These are phyloP conservation scores for Montipora foliosa DNA, from an alignment of 64 coral and sea anemone species.

Conservation along the genomic window DNA sequence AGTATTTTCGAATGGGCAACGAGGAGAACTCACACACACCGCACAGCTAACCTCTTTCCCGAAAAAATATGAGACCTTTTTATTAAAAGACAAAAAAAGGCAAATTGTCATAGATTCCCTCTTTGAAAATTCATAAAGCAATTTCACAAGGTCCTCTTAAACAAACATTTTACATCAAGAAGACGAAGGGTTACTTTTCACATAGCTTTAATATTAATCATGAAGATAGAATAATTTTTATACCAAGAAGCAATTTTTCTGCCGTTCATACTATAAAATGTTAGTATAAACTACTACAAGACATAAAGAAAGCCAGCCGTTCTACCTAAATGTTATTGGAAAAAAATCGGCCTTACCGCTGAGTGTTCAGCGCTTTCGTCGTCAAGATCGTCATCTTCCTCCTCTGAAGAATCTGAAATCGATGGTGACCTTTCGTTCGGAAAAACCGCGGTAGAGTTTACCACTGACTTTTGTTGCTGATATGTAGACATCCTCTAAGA, in stretches of 20 bases:
- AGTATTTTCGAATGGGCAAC: constrained; percentile 25
- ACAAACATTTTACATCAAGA: constrained; percentile 87
- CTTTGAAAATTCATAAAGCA: neutral
- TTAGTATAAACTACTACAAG: constrained; percentile 8
- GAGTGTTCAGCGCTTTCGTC: constrained; percentile 86
- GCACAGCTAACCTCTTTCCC: constrained; percentile 5
- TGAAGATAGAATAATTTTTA: constrained; percentile 74
- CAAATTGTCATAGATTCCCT: neutral
- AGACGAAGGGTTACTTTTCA: constrained; percentile 72
- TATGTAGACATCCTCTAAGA: constrained; percentile 90
- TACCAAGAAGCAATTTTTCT: constrained; percentile 62
- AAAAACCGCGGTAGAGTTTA: constrained; percentile 88
- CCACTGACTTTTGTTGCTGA: constrained; percentile 82
- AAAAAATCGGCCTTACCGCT: constrained; percentile 80
- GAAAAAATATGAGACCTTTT: neutral
- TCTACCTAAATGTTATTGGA: constrained; percentile 18
- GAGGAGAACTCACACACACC: neutral
- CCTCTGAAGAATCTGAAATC: constrained; percentile 96
- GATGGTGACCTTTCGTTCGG: constrained; percentile 97
- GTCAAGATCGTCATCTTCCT: constrained; percentile 94
- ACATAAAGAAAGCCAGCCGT: constrained; percentile 11
- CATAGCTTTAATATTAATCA: constrained; percentile 96
- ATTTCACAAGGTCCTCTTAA: constrained; percentile 56
- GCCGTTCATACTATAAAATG: constrained; percentile 33
- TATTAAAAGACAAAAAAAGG: neutral